A percentile compares a stretch with the other conserved stretches of the same genome.
Evolutionary conservation across 2,113 vertebrate species (phyloP).

Genomic region (Dromiciops gliroides): DNA sequence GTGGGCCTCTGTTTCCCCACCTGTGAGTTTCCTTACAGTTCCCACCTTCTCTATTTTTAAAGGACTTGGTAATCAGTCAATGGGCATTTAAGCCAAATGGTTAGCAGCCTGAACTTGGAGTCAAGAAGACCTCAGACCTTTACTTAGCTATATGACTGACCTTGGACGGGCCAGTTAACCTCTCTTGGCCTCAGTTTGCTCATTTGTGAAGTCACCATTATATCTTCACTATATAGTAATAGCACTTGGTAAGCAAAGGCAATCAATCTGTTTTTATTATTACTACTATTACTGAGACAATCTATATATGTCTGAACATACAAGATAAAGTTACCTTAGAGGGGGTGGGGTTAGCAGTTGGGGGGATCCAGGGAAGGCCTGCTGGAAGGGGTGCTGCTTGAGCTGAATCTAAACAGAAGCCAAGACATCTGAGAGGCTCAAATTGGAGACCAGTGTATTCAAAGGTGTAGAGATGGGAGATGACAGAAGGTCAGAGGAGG

Average conservation of each 20-base stretch:
- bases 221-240: no score
- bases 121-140: no score
- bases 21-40: no score
- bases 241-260: no score
- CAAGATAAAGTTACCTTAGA: not conserved
- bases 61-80: no score
- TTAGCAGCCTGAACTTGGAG: not conserved
- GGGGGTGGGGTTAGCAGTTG: not conserved
- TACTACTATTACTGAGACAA: not conserved
- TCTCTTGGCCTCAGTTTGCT: not conserved
- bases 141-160: no score
- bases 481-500: not conserved
- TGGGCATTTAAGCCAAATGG: no score
- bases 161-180: not conserved
- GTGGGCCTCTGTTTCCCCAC: not conserved
- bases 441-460: not conserved
- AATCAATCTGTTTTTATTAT: no score
- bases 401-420: not conserved
- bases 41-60: no score
- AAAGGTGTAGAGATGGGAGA: not conserved
- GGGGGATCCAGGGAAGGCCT: not conserved
- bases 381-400: not conserved
- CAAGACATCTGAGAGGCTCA: not conserved
- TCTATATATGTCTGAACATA: not conserved
- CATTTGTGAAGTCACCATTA: no score